Evolutionary conservation across 2,888 invertebrate species (phyloP), one percentile per base, ranked within the genome.

Genomic region (Heliconius ethilla): DNA sequence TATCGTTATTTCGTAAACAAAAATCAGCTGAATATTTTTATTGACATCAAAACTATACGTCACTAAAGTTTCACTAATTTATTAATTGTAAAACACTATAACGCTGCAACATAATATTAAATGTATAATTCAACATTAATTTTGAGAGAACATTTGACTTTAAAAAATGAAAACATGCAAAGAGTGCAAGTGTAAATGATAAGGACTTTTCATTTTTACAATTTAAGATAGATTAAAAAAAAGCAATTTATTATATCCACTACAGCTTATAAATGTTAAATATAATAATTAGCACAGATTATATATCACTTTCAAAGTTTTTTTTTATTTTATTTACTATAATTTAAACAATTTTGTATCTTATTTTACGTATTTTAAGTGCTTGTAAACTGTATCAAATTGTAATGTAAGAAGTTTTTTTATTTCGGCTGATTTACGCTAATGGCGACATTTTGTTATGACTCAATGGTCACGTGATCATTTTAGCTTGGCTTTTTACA

Each of bases 381-480:
- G 6, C 15, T 3, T 59, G 9, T 59, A 59, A 10, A 22, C 55
- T 59, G 55, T 55, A 59, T 5, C 25, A 27, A 63, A 63, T 27
- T 29, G 4, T 70, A 51, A 29, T 29, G 3, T 70, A 7, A 67
- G 10, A n/a, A 40, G 1, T 18, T 7, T 55, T 59, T 33, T 70
- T 72, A 11, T 37, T 18, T 15, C 22, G n/a, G 6, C n/a, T 13
- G 13, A 33, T 76, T 66, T 45, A 69, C 27, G 55, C 70, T 22
- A 40, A 69, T 89, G 87, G 92, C 86, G 90, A 91, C 89, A 89
- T 77, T 87, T 89, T 83, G 37, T 77, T 82, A 87, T 91, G 91
- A 92, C 85, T 92, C 91, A 92, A 85, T 79, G 85, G 87, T 93
- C 94, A 94, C 94, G 94, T 94, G 94, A 93, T 86, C 85, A 85